Base-by-base conservation (phyloP, 2,888 invertebrate species). In the Anaspis maculata region DNA sequence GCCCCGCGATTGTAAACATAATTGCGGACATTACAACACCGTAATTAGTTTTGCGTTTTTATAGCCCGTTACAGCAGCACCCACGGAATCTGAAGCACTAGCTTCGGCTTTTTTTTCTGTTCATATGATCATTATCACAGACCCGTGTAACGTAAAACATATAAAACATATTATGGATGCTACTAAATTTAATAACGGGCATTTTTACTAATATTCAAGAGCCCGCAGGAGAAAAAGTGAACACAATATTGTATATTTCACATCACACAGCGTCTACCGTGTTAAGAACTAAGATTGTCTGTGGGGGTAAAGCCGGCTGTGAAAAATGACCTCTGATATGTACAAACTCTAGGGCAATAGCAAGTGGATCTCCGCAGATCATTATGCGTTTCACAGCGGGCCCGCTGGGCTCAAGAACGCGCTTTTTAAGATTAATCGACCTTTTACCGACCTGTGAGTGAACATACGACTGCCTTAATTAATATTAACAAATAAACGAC, bases 401-500 rank as follows among this genome's bases (percentile, higher is more conserved):
- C 42, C 42, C 34, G 45, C 45, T 45, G 45, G 16, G 40, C 30
- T 12, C 32, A 30, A 34, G 31, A 41, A 35, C 39, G 39, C 39
- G 45, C 41, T 49, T 41, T 37, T 30, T 41, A 51, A 52, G 50
- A 54, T 54, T 51, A 52, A 54, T 52, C 41, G 51, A 33, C 36
- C 44, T 45, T 44, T 52, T 49, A 49, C 47, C 44, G 43, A 48
- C 46, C 44, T 51, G 44, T 47, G 46, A 51, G 46, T 45, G 43
- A 46, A 51, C 50, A 53, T 49, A 46, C 47, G 46, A 44, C 49
- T 45, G 42, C 46, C 41, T 48, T 48, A 51, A 55, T 54, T 52
- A 47, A 47, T 47, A 48, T 43, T 35, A 44, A 41, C 41, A 48
- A 45, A 45, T 48, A 45, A 48, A 48, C 45, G 41, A 42, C 44